Evolutionary conservation across 2,888 invertebrate genomes (phyloP), one percentile per base, ranked within the genome.

Genomic region (Cantharis rufa): DNA sequence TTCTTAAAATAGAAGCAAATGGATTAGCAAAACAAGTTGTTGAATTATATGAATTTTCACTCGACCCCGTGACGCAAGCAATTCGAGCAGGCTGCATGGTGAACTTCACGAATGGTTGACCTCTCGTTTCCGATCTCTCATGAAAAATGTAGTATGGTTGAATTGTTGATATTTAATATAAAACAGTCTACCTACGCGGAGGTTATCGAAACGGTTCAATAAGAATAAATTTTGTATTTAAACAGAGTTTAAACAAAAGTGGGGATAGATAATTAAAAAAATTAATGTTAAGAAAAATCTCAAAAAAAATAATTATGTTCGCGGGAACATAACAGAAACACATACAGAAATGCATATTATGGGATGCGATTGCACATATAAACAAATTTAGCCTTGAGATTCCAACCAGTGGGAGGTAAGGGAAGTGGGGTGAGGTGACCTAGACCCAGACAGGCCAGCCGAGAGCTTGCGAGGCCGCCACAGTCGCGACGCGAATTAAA

Each of bases 341-440:
- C 48, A n/a, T 48, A n/a, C 7, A 63, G 21, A 15, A 27, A 27
- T 69, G 69, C 69, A 69, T 69, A 24, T 24, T 24, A 32, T 13
- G 32, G 69, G 66, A 78, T 76, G 78, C 78, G 73, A 77, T 71
- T 80, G 78, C 83, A 84, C 82, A 84, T 85, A 85, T 87, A 87
- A 87, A 87, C 87, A 87, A 87, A 87, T 85, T 84, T 85, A 87
- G 84, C 86, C 87, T 87, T 87, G 87, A 86, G 85, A 86, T 86
- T 85, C 86, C 85, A 84, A 84, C 82, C 79, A 81, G 83, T 84
- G 82, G 83, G 83, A 81, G 77, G 82, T 73, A 69, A 80, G 80
- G 82, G 82, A 82, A 81, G 84, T 82, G 84, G 84, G 83, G 83
- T 82, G 85, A 83, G 86, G 86, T 86, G 86, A 86, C 86, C 86